Evolutionary conservation across 2,113 vertebrate species (phyloP).

Genomic region (Halcyon senegalensis): DNA sequence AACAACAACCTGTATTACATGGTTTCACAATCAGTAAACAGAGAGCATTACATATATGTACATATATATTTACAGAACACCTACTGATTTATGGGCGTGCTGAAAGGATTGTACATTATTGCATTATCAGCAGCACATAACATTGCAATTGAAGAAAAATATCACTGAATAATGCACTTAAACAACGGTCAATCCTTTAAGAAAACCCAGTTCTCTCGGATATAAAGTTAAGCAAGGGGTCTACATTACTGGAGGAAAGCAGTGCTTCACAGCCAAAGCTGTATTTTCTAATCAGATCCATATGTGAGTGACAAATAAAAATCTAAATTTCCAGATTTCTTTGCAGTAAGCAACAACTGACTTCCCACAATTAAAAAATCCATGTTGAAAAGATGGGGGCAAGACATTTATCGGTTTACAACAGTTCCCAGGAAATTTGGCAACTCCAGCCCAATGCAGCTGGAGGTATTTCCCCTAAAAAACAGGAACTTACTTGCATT

Average conservation of each 20-base stretch:
- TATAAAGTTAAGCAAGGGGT: conserved; percentile 81
- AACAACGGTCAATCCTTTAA: conserved; percentile 72
- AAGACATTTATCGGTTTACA: neutral
- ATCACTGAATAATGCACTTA: conserved; percentile 65
- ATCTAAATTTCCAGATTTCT: neutral
- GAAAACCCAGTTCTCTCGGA: conserved; percentile 71
- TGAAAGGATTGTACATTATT: conserved; percentile 73
- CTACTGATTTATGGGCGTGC: conserved; percentile 70
- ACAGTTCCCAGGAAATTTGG: neutral
- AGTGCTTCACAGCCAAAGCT: conserved; percentile 49
- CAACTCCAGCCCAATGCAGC: neutral
- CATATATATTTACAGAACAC: conserved; percentile 78
- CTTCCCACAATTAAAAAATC: neutral
- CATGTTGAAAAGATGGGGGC: neutral
- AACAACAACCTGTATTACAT: conserved; percentile 90
- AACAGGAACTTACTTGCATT: neutral
- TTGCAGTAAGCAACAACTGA: neutral
- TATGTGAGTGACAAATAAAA: neutral
- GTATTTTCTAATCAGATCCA: conserved; percentile 14
- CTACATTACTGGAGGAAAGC: conserved; percentile 78
- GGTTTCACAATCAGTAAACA: conserved; percentile 91
- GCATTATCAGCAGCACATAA: conserved; percentile 50
- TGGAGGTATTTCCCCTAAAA: neutral
- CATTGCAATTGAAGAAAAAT: conserved; percentile 3
- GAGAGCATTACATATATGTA: conserved; percentile 80